These are phyloP conservation scores for Gerris lacustris DNA, from an alignment of 2,888 invertebrate species.

Conservation along the genomic window DNA sequence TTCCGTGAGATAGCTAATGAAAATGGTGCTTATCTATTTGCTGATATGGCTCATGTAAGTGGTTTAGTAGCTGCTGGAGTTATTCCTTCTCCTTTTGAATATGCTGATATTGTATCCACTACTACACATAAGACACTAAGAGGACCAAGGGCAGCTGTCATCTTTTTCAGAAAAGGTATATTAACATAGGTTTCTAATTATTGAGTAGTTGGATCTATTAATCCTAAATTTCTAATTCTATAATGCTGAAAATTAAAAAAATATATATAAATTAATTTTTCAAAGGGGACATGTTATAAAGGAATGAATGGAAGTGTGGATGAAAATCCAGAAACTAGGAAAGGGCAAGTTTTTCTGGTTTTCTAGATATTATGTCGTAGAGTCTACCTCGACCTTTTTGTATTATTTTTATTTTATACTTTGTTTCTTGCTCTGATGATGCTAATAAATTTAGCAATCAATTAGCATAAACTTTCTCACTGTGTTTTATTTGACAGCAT, in stretches of 20 bases:
- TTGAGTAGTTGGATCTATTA: neutral
- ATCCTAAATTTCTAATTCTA: neutral
- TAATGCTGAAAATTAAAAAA: neutral
- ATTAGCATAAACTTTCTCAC: no score
- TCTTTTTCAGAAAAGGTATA: conserved; percentile 76
- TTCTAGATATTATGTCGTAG: no score
- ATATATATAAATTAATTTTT: neutral
- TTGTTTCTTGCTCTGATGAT: no score
- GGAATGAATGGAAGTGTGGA: no score
- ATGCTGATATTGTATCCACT: conserved; percentile 82
- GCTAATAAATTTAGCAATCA: no score
- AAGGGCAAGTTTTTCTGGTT: no score
- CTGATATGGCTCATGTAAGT: conserved; percentile 93
- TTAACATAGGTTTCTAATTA: neutral
- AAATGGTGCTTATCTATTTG: conserved; percentile 73
- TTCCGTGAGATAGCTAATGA: conserved; percentile 75
- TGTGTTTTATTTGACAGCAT: no score
- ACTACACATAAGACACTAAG: conserved; percentile 91
- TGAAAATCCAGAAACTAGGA: no score
- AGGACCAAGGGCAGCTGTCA: conserved; percentile 77
- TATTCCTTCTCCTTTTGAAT: conserved; percentile 80
- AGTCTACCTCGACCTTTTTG: no score
- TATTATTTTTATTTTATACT: no score
- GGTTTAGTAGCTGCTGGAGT: conserved; percentile 82
- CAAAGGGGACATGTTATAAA: no score